Evolutionary conservation across 2,113 vertebrate genomes (phyloP).

Genomic region (Salvelinus namaycush): DNA sequence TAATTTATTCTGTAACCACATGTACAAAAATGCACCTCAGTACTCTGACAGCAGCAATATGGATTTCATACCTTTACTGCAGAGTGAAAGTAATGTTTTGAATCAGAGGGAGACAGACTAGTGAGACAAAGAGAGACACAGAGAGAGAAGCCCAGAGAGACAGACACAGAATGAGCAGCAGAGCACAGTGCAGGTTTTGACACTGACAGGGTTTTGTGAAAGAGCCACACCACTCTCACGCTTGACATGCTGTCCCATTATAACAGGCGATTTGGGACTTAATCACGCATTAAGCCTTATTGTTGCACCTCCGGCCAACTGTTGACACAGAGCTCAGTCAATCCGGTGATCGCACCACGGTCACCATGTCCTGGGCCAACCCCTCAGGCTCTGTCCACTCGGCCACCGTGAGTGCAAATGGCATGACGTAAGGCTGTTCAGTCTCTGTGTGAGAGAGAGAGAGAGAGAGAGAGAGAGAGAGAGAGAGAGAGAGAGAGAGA

Average conservation of each 20-base stretch:
- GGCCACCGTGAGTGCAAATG: slow-evolving; percentile 44
- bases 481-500: neutral
- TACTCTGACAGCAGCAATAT: neutral
- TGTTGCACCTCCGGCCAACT: slow-evolving; percentile 58
- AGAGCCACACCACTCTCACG: slow-evolving; percentile 19
- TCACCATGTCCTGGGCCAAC: slow-evolving; percentile 18
- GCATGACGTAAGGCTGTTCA: slow-evolving; percentile 41
- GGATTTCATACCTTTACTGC: neutral
- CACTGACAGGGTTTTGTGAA: slow-evolving; percentile 25
- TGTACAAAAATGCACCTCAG: neutral
- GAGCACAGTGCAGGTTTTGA: neutral
- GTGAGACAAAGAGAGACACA: neutral
- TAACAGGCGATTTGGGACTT: slow-evolving; percentile 53
- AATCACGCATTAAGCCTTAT: slow-evolving; percentile 55
- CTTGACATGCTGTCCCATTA: slow-evolving; percentile 52
- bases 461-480: neutral
- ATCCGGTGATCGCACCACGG: slow-evolving; percentile 20
- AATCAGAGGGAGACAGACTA: neutral
- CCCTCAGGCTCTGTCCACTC: neutral
- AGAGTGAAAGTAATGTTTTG: neutral
- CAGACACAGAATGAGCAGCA: neutral
- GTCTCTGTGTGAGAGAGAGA: neutral
- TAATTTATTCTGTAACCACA: neutral
- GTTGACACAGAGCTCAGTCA: slow-evolving; percentile 58
- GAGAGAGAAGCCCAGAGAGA: neutral